phyloP scores from a whole-genome alignment of 2,797 vertebrate species.

The Prunella strophiata region DNA sequence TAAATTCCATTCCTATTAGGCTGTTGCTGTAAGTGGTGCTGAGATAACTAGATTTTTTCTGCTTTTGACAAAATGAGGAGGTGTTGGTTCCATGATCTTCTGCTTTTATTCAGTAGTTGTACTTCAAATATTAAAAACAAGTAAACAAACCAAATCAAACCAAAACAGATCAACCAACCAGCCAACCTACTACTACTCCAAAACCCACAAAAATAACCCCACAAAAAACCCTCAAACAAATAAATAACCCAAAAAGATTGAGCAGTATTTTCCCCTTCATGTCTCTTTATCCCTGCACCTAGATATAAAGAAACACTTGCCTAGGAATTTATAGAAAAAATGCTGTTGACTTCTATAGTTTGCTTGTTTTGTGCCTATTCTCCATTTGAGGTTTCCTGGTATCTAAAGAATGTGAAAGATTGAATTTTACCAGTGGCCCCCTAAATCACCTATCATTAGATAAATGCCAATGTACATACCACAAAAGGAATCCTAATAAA shows the following conservation, averaged over 20 bases:
- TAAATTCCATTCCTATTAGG: background rate
- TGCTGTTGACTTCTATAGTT: background rate
- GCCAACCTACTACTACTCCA: fast-evolving
- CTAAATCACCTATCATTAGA: background rate
- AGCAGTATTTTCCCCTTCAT: background rate
- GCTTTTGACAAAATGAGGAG: background rate
- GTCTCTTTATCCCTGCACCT: background rate
- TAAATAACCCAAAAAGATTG: background rate
- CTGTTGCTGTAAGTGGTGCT: background rate
- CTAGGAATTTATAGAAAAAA: background rate
- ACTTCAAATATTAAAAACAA: background rate
- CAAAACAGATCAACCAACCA: background rate
- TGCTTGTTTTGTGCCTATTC: background rate
- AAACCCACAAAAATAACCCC: background rate
- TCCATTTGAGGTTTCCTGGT: background rate
- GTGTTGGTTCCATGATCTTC: background rate
- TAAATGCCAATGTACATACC: background rate
- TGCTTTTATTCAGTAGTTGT: background rate
- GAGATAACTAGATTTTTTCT: background rate
- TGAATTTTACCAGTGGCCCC: background rate
- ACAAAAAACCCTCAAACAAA: fast-evolving
- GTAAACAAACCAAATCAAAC: background rate
- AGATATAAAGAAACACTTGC: background rate
- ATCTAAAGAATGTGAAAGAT: background rate
- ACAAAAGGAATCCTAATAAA: background rate